These are phyloP conservation scores for Cotesia vestalis DNA, from an alignment of 1,140 invertebrate genomes.

Conservation along the genomic window DNA sequence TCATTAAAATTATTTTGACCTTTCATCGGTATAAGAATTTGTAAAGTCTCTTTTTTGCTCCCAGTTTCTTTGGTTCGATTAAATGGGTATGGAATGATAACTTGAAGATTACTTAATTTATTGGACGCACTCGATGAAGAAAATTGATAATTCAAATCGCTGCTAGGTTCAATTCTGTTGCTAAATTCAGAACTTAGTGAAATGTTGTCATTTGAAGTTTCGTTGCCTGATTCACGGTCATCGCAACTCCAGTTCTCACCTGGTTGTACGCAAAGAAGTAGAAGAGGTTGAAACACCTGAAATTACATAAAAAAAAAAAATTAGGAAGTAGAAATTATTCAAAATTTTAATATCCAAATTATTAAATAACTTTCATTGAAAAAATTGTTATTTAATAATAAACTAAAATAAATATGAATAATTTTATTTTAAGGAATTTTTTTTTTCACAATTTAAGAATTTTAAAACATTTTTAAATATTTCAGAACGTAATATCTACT, in stretches of 20 bases:
- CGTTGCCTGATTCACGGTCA: constrained; percentile 29
- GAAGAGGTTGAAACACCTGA: constrained; percentile 63
- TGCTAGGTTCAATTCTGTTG: constrained; percentile 37
- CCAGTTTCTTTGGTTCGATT: constrained; percentile 22
- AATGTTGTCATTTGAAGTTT: no score
- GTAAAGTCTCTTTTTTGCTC: not conserved
- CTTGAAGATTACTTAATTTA: constrained; percentile 25
- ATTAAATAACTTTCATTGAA: no score
- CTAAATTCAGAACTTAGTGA: constrained; percentile 35
- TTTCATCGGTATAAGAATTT: constrained; percentile 10
- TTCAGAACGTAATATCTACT: no score
- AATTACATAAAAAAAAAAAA: constrained; percentile 28
- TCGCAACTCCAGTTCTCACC: constrained; percentile 59
- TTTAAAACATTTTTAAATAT: no score
- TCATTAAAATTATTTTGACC: constrained; percentile 26
- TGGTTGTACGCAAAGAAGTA: constrained; percentile 64
- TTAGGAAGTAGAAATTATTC: constrained; percentile 2
- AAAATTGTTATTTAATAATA: no score
- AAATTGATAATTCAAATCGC: constrained; percentile 44
- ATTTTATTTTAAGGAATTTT: no score
- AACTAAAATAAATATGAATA: no score
- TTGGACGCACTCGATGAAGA: constrained; percentile 34
- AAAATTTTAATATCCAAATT: not conserved
- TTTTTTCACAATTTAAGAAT: no score
- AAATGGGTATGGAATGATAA: constrained; percentile 35